Conservation (phyloP, 2,113 vertebrate species). For the Gorsachius goisagi region DNA sequence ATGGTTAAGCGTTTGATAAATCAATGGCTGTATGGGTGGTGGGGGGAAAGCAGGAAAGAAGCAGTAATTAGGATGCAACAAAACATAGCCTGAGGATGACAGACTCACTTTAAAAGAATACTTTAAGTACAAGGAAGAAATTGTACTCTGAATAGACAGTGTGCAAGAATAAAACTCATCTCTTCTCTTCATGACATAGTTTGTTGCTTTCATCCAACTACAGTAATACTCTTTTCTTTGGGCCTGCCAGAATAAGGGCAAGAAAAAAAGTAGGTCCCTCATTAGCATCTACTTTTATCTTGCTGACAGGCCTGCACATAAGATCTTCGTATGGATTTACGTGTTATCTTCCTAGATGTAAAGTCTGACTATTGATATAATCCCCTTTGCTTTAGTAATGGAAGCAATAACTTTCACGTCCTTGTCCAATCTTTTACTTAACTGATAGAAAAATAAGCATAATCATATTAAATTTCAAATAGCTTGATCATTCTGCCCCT, state of each 20-base stretch:
- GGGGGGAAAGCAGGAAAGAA: neutral
- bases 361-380: neutral
- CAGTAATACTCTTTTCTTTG: neutral
- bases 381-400: neutral
- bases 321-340: neutral
- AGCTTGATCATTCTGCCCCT: neutral
- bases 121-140: neutral
- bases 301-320: neutral
- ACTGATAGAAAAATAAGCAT: neutral
- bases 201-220: neutral
- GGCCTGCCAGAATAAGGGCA: neutral
- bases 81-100: conserved; percentile 10
- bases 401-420: neutral
- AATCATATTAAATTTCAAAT: neutral
- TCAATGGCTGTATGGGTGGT: neutral
- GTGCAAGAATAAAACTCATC: neutral
- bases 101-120: conserved; percentile 17
- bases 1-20: neutral
- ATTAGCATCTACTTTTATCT: conserved; percentile 20
- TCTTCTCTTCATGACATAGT: neutral
- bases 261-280: neutral
- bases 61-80: neutral
- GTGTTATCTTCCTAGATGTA: neutral
- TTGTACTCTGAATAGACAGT: neutral
- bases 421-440: neutral